Evolutionary conservation across 2,888 invertebrate genomes (phyloP), one percentile per base, ranked within the genome.

Genomic region (Gryllus longicercus): DNA sequence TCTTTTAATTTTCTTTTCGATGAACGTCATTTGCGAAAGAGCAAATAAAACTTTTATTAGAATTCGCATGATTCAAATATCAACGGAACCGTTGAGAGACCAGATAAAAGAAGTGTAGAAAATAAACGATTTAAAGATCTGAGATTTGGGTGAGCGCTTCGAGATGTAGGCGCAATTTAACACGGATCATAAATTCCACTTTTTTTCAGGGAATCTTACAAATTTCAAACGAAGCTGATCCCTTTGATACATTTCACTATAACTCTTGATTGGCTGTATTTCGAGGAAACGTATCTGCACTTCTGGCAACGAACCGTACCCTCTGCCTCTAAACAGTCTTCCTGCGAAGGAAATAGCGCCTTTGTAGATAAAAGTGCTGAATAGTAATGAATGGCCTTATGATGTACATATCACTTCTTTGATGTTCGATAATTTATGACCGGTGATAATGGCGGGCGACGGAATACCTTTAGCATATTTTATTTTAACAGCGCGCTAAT

Each of bases 171-270:
- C n/a, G 14, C 63, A 63, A 63, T 63, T 63, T 63, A 18, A 63
- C 63, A 63, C 14, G 63, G 4, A n/a, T 63, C 63, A 63, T 63
- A 63, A 63, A 63, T 63, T 18, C n/a, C 63, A 14, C 63, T 63
- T n/a, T 63, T 16, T 63, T n/a, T 38, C 38, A 38, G 4, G 63
- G 63, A 63, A 63, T 63, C 63, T 63, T 14, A 63, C 63, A 18
- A n/a, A 63, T 63, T 63, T 63, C 63, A 63, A 63, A 63, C 63
- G 63, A 63, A 63, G 63, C 63, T n/a, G 63, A 63, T 63, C 63
- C n/a, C 63, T 63, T 63, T 63, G 63, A 63, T 14, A 18, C 63
- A 63, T 63, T 63, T 63, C 63, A 18, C 63, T 63, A 63, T 16
- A 63, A 63, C 63, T n/a, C 63, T n/a, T n/a, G 63, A 63, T 63